These are phyloP conservation scores for Julus scandinavius DNA, from an alignment of 2,888 invertebrate species.

Conservation along the genomic window DNA sequence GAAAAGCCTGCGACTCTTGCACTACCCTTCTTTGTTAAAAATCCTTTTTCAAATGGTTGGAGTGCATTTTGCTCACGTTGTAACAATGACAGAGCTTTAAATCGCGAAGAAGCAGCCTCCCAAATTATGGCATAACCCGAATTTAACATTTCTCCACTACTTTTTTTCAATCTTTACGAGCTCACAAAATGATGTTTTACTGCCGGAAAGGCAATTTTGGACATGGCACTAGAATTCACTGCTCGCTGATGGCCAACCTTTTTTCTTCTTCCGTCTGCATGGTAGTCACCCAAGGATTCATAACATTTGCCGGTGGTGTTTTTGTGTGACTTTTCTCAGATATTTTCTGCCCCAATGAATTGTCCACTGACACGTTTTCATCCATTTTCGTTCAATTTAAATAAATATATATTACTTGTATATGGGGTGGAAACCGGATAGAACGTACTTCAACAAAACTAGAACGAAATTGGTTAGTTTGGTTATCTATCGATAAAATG, in stretches of 20 bases:
- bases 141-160: neutral
- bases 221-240: neutral
- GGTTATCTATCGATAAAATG: too few species aligned
- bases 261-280: neutral
- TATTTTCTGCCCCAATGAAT: neutral
- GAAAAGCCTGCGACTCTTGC: neutral
- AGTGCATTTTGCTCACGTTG: neutral
- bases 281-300: neutral
- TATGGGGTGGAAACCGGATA: neutral
- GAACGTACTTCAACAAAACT: neutral
- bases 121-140: slow-evolving; percentile 27
- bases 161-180: slow-evolving; percentile 4
- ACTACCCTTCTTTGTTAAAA: slow-evolving; percentile 3
- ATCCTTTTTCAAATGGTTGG: neutral
- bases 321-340: neutral
- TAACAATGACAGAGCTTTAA: neutral
- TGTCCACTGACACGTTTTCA: neutral
- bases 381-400: neutral
- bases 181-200: slow-evolving; percentile 21
- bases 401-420: neutral
- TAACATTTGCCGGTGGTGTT: neutral
- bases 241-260: neutral
- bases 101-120: neutral
- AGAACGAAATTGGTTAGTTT: too few species aligned
- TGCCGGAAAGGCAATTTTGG: slow-evolving; percentile 30